Conservation (phyloP, 2,888 invertebrate species). For the Strigamia maritima region DNA sequence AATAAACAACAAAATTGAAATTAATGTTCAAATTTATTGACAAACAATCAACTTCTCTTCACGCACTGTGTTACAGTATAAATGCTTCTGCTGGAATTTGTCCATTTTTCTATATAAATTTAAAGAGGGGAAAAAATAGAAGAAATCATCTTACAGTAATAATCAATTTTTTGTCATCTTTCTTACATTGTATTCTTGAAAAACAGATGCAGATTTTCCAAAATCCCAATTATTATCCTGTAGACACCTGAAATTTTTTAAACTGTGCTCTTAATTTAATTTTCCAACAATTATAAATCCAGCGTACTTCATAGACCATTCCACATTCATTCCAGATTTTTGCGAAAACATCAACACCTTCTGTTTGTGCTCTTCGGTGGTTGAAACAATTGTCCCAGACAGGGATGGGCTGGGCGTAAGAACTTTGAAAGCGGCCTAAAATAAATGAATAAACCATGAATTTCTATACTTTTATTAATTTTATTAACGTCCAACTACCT, state of each 20-base stretch:
- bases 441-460: too few species aligned
- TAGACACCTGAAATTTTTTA: constrained; percentile 66
- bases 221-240: constrained; percentile 87
- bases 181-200: constrained; percentile 64
- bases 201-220: constrained; percentile 63
- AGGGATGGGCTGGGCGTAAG: constrained; percentile 52
- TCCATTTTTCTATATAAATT: background rate
- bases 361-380: constrained; percentile 64
- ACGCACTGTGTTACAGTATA: too few species aligned
- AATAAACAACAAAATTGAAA: too few species aligned
- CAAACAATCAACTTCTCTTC: too few species aligned
- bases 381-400: constrained; percentile 48
- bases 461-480: too few species aligned
- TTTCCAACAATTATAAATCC: too few species aligned
- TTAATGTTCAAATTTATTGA: too few species aligned
- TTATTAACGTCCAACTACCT: too few species aligned
- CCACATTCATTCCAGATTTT: constrained; percentile 77
- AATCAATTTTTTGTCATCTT: constrained; percentile 64
- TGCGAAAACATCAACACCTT: constrained; percentile 69
- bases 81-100: constrained; percentile 27
- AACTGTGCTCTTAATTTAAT: too few species aligned
- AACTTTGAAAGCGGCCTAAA: constrained; percentile 50
- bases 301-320: constrained; percentile 71
- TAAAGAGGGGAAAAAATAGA: background rate
- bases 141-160: too few species aligned